A percentile compares a stretch with the other conserved stretches of the same genome.
phyloP scores from a whole-genome alignment of 2,888 invertebrate species.

The Nomada goodeniana region DNA sequence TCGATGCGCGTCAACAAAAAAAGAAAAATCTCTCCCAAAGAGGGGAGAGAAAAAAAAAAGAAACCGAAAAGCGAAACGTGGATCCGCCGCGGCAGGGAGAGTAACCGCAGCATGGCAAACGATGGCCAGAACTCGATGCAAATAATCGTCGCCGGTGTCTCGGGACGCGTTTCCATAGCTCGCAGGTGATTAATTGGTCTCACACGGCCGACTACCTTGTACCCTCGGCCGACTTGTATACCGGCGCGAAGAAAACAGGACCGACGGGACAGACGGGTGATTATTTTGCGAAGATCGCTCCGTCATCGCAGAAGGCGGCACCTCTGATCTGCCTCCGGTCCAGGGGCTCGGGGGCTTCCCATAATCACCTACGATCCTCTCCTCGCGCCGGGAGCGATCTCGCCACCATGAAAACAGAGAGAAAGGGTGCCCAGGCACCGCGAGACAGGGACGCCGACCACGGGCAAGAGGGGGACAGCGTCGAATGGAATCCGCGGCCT shows the following conservation, averaged over 20 bases:
- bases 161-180: conserved; percentile 67
- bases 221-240: conserved; percentile 53
- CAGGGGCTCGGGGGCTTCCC: conserved; percentile 70
- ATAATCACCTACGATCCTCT: conserved; percentile 78
- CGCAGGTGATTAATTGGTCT: conserved; percentile 71
- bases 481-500: conserved; percentile 69
- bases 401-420: conserved; percentile 62
- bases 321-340: conserved; percentile 75
- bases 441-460: conserved; percentile 2
- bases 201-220: conserved; percentile 63
- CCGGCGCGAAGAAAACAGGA: conserved; percentile 68
- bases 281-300: conserved; percentile 81
- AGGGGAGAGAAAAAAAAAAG: neutral
- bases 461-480: conserved; percentile 8
- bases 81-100: neutral
- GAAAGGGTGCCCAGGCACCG: conserved; percentile 1
- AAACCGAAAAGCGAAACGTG: neutral
- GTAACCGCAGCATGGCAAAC: conserved; percentile 1
- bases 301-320: conserved; percentile 80
- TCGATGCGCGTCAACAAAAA: neutral
- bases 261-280: conserved; percentile 74
- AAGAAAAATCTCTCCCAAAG: neutral
- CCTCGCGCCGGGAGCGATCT: conserved; percentile 68
- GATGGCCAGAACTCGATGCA: neutral
- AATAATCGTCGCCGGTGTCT: conserved; percentile 53